Percentiles rank a stretch among this genome's conserved stretches.
Conservation (phyloP, 1,140 invertebrate species). For the Homarus americanus region DNA sequence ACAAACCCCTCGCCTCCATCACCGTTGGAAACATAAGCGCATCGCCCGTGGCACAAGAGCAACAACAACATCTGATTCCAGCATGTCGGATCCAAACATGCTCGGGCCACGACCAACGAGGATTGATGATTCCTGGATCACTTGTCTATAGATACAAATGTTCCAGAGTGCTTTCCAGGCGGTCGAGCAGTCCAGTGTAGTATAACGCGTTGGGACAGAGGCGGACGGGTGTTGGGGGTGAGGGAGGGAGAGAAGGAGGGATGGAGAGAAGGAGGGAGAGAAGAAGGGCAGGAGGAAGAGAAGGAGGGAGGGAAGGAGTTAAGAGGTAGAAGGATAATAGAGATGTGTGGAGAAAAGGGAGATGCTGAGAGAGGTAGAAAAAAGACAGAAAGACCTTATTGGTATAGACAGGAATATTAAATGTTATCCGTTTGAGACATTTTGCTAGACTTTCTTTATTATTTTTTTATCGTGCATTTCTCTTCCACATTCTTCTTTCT, state of each 20-base stretch:
- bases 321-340: no score
- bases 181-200: constrained; percentile 7
- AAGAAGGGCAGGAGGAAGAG: not conserved
- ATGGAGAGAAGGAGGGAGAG: constrained; percentile 18
- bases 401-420: no score
- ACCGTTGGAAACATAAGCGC: not conserved
- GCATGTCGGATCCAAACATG: constrained; percentile 47
- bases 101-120: constrained; percentile 44
- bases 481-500: constrained; percentile 30
- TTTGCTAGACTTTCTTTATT: not conserved
- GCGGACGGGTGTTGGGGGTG: not conserved
- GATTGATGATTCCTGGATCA: constrained; percentile 64
- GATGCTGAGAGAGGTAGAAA: no score
- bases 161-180: constrained; percentile 54
- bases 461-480: not conserved
- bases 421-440: no score
- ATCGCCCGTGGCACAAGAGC: constrained; percentile 19
- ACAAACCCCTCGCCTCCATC: not conserved
- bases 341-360: no score
- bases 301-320: no score
- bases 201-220: not conserved
- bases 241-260: constrained; percentile 36
- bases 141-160: constrained; percentile 67
- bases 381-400: no score
- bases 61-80: constrained; percentile 12